Conservation (phyloP, 2,888 invertebrate species). For the Metallyticus violacea region DNA sequence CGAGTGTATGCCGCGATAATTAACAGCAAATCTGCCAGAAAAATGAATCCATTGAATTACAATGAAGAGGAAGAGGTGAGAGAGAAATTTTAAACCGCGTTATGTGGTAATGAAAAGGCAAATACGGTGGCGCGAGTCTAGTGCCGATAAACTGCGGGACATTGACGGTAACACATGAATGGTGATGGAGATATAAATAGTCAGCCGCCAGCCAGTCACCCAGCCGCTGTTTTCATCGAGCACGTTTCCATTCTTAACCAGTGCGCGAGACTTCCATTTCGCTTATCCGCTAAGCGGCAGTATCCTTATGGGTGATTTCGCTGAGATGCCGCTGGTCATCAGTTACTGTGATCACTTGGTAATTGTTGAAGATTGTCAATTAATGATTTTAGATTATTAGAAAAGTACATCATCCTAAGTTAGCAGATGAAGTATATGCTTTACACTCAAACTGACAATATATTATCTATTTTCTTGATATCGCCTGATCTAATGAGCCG, state of each 20-base stretch:
- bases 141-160: not conserved
- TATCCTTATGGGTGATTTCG: too few relatives aligned
- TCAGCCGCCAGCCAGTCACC: not conserved
- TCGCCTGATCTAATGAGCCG: too few relatives aligned
- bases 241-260: not conserved
- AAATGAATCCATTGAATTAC: not conserved
- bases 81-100: not conserved
- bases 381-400: too few relatives aligned
- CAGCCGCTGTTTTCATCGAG: not conserved
- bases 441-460: too few relatives aligned
- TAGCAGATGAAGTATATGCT: too few relatives aligned
- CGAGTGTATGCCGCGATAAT: not conserved
- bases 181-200: not conserved
- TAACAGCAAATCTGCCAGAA: not conserved
- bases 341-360: too few relatives aligned
- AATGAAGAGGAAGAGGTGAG: not conserved
- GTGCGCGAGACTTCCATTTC: too few relatives aligned
- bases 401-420: too few relatives aligned
- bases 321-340: too few relatives aligned
- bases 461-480: too few relatives aligned
- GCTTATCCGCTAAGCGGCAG: too few relatives aligned
- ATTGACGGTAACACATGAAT: not conserved
- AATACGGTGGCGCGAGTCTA: not conserved
- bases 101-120: not conserved
- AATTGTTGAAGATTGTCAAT: too few relatives aligned